Evolutionary conservation across 2,888 invertebrate species (phyloP).

Genomic region (Aleiodes alternator): DNA sequence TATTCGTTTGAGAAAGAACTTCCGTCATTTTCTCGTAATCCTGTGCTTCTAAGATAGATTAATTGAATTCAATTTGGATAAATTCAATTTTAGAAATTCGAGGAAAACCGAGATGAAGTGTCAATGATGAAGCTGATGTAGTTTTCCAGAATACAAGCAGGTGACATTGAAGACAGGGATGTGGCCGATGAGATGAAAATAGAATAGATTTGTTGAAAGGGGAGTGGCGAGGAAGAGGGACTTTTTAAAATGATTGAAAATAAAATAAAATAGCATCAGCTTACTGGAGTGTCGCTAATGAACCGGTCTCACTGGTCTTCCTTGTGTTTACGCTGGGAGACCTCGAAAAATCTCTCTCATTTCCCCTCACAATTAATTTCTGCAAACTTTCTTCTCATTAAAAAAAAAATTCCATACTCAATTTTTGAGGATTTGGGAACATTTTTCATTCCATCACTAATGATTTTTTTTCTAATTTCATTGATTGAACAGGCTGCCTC

Average conservation of each 20-base stretch:
- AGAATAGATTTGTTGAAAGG: slow-evolving; percentile 42
- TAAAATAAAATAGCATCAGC: slow-evolving; percentile 72
- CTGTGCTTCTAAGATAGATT: slow-evolving; percentile 11
- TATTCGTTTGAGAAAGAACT: slow-evolving; percentile 19
- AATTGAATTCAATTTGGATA: not conserved
- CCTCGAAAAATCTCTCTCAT: slow-evolving; percentile 36
- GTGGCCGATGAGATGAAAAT: slow-evolving; percentile 36
- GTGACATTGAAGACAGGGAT: slow-evolving; percentile 11
- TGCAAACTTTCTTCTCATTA: not conserved
- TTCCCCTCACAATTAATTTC: slow-evolving; percentile 18
- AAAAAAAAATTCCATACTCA: too few species aligned
- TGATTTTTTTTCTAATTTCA: too few species aligned
- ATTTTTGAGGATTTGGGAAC: too few species aligned
- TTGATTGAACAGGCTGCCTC: too few species aligned
- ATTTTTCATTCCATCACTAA: too few species aligned
- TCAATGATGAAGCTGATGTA: not conserved
- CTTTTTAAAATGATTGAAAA: slow-evolving; percentile 59
- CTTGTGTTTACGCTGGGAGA: slow-evolving; percentile 50
- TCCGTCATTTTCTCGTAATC: slow-evolving; percentile 14
- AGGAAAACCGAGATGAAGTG: not conserved
- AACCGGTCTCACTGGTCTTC: slow-evolving; percentile 71
- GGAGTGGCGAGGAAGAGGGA: slow-evolving; percentile 47
- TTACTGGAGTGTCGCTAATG: slow-evolving; percentile 72
- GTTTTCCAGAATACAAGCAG: slow-evolving; percentile 17
- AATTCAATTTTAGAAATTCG: not conserved